Evolutionary conservation across 1,140 invertebrate genomes (phyloP), one percentile per base, ranked within the genome.

Genomic region (Myzus persicae): DNA sequence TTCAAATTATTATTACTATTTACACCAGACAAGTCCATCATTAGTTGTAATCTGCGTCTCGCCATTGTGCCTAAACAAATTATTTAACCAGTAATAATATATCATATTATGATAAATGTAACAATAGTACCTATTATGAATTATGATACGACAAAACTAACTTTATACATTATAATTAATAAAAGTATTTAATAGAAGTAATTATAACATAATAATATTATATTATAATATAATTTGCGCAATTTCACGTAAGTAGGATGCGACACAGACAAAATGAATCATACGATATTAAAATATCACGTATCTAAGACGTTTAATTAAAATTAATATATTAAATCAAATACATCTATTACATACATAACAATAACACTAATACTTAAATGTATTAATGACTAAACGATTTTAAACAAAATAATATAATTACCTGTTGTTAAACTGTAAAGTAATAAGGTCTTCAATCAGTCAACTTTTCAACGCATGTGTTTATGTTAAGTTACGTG

Each of bases 391-490:
- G n/a, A 36, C 38, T 81, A 81, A 81, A 20, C 14, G 18, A 81
- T 81, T 38, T 81, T 20, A 81, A 81, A 81, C 76, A 81, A 81
- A 81, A 81, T 81, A 81, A 38, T 81, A 81, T 38, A 38, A 81
- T 81, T 81, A 81, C 76, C 76, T 81, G n/a, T 81, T 20, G 76
- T 38, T 36, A 81, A 38, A 38, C n/a, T 81, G n/a, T n/a, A n/a
- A 38, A 38, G n/a, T 81, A 22, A 81, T 81, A 14, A 81, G 14
- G 67, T 36, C n/a, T 81, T 36, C n/a, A 76, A 76, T 76, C 31
- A 0, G n/a, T 18, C 3, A 81, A n/a, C 14, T 81, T 81, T 81
- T 81, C 67, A 81, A 81, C 31, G 8, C 67, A 81, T 81, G 8
- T 11, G n/a, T 81, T 36, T 81, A 36, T 36, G n/a, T 81, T 81